Evolutionary conservation across 2,888 invertebrate species (phyloP), one percentile per base, ranked within the genome.

Genomic region (Unio pictorum): DNA sequence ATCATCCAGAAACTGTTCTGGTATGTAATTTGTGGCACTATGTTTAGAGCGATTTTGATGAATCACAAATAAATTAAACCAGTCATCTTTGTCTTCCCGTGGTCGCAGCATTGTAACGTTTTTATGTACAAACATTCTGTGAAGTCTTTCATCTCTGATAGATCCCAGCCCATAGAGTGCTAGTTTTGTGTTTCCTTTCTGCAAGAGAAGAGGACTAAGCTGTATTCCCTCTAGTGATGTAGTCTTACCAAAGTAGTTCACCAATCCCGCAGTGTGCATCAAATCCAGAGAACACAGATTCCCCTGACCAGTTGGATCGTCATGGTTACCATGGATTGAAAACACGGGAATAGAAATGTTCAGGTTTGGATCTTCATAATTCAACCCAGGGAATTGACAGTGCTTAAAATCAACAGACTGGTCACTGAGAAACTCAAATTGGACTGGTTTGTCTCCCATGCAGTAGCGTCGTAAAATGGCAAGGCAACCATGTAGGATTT

Each of bases 291-390:
- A 94, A 84, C 97, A 96, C 23, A 92, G 85, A 68, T 90, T 90
- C 4, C 91, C 91, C 71, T 88, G 84, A 55, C 92, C 92, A 26
- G 90, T 87, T 54, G 90, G 97, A 91, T 99, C 99, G 90, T 99
- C 99, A 88, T 99, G 99, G 90, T 99, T 99, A 69, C 99, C 99
- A 91, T 99, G 98, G 84, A 99, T 98, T 0, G 97, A 96, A 88
- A 99, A 93, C 66, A 91, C 87, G 0, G 99, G 99, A 84, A 97
- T 93, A 0, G 95, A 93, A 63, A 99, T 93, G 89, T 98, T 99
- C 56, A 98, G 90, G 91, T 99, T 97, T 0, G 95, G 95, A 92
- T 99, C 98, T 91, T 97, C 95, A 89, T 96, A 99, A 88, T 99
- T 99, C 0, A 97, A 94, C 7, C 91, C 90, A 23, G 93, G 93